These are phyloP conservation scores for Cephalopachus bancanus DNA, from an alignment of 2,797 vertebrate genomes.

Conservation along the genomic window DNA sequence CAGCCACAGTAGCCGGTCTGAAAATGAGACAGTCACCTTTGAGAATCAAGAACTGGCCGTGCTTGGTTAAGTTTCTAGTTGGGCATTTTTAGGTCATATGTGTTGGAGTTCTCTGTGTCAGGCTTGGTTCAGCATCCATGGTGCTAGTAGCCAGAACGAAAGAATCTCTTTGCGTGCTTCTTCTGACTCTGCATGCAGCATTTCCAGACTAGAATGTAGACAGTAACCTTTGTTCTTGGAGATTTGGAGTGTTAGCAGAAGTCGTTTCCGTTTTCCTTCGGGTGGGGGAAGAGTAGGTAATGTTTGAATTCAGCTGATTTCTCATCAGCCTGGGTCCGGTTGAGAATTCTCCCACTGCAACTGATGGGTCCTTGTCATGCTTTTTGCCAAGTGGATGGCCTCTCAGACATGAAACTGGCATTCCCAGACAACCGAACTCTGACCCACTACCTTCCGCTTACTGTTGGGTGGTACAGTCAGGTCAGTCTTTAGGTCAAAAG, in stretches of 20 bases:
- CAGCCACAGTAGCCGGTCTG: too few relatives aligned
- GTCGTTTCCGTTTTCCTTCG: background rate
- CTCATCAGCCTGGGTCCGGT: background rate
- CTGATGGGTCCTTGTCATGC: background rate
- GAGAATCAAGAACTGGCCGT: background rate
- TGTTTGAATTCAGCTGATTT: background rate
- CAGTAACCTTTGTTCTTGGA: background rate
- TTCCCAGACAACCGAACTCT: background rate
- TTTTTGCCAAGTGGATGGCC: background rate
- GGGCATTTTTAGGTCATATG: background rate
- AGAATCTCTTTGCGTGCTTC: background rate
- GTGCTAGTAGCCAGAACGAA: background rate
- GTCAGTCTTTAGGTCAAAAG: background rate
- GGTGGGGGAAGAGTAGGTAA: background rate
- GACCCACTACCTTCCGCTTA: background rate
- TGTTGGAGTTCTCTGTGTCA: background rate
- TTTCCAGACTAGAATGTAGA: background rate
- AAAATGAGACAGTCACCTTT: background rate
- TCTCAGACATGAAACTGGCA: background rate
- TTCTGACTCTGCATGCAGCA: background rate
- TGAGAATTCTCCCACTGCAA: background rate
- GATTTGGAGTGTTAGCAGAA: background rate
- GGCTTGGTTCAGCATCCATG: rapidly evolving
- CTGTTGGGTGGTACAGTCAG: background rate
- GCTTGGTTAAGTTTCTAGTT: background rate